Base-by-base conservation (phyloP, 2,113 vertebrate species). In the Seriola aureovittata region DNA sequence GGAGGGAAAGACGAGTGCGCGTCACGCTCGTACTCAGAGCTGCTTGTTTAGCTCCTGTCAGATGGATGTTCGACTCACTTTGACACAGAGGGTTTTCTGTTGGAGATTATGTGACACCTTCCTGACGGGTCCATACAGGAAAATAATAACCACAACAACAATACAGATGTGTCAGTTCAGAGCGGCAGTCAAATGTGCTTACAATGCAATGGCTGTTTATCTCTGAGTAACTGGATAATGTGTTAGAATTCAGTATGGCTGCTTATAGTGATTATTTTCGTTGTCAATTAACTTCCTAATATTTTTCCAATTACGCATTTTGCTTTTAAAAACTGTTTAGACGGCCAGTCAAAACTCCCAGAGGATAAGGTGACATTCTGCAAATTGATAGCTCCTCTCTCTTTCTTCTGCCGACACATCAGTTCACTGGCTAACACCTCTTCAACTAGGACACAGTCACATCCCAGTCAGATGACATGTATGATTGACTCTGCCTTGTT, bases 241-340 rank as follows among this genome's bases (percentile, higher is more conserved):
- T 21, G 10, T 29, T 58, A n/a, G 1, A 44, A 46, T 66, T 58
- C 52, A 76, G 6, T 1, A 4, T 1, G 2, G 6, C 78, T 55
- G 29, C 36, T 29, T 4, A 3, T 0, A 10, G 8, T 13, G 4
- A 55, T 46, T 65, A 48, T 48, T 46, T 36, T 57, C 32, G 65
- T 13, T 58, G 52, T 17, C 69, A 80, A 25, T 59, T 73, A 59
- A 21, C 7, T 46, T 67, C 16, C 44, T 40, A 52, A 12, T 57
- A 46, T 48, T 72, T 55, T 80, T 67, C 40, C 38, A 55, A 23
- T 67, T 58, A 46, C 46, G 7, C 17, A 19, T 42, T 29, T 42
- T 3, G 52, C 29, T 42, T 19, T 4, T 21, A 64, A 42, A 36
- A 42, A 40, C 7, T 38, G 59, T 42, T 64, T 6, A 12, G n/a